These are phyloP conservation scores for Hippoglossus hippoglossus DNA, from an alignment of 2,797 vertebrate species.

Conservation along the genomic window DNA sequence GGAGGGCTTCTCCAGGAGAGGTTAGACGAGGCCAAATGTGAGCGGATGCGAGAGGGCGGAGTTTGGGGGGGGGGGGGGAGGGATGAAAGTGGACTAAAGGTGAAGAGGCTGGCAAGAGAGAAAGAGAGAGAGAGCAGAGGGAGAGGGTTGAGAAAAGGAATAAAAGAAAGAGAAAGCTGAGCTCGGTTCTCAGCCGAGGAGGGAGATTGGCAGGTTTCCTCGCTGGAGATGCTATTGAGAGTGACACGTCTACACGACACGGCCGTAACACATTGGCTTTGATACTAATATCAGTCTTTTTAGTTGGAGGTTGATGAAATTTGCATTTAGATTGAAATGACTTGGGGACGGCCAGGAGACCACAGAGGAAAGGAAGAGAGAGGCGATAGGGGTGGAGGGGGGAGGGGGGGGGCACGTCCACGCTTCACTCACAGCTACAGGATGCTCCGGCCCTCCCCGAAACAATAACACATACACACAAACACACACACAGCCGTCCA, in stretches of 20 bases:
- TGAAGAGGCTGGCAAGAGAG: constrained; percentile 16
- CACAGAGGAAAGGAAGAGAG: constrained; percentile 68
- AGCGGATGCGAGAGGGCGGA: constrained; percentile 20
- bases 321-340: constrained; percentile 86
- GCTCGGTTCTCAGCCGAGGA: constrained; percentile 50
- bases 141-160: not conserved
- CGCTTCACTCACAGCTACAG: constrained; percentile 38
- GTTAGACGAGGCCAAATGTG: constrained; percentile 57
- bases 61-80: constrained; percentile 26
- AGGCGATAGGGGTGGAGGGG: constrained; percentile 9
- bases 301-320: constrained; percentile 80
- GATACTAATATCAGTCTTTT: constrained; percentile 83
- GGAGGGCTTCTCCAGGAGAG: constrained; percentile 54
- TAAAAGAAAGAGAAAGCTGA: constrained; percentile 28
- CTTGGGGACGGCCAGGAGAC: constrained; percentile 77
- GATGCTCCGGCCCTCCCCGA: constrained; percentile 35
- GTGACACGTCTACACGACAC: constrained; percentile 64
- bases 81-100: constrained; percentile 44
- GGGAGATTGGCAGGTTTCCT: constrained; percentile 63
- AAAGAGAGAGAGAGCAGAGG: not conserved
- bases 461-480: constrained; percentile 18
- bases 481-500: not conserved
- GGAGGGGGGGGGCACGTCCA: constrained; percentile 15
- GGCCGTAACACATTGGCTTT: constrained; percentile 73
- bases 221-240: constrained; percentile 64